phyloP scores from a whole-genome alignment of 2,113 vertebrate genomes.

The Xiphophorus maculatus region DNA sequence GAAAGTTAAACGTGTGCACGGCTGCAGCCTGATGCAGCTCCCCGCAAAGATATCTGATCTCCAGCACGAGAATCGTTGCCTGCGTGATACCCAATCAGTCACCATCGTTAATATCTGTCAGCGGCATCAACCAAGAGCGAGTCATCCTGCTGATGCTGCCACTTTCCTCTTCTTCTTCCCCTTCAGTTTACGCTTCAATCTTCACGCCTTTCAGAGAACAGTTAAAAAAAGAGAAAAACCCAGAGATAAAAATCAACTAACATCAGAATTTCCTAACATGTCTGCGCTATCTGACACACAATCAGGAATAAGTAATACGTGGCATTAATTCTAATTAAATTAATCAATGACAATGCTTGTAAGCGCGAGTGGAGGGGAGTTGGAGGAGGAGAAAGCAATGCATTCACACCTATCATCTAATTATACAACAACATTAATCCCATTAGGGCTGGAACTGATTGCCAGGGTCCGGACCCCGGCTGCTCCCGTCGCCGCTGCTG shows the following conservation, averaged over 20 bases:
- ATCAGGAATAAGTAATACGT: constrained; percentile 82
- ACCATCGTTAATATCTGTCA: constrained; percentile 75
- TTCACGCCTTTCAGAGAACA: constrained; percentile 43
- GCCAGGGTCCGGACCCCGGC: constrained; percentile 81
- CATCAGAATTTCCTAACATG: constrained; percentile 72
- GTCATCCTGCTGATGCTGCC: constrained; percentile 69
- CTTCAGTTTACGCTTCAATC: constrained; percentile 15
- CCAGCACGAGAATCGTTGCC: constrained; percentile 39
- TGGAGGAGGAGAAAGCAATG: constrained; percentile 52
- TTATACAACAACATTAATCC: constrained; percentile 91
- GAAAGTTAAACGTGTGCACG: constrained; percentile 5
- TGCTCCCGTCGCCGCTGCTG: constrained; percentile 84
- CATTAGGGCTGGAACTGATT: constrained; percentile 89
- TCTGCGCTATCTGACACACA: constrained; percentile 67
- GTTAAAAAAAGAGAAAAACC: constrained; percentile 13
- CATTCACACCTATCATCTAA: constrained; percentile 88
- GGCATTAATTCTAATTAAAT: constrained; percentile 85
- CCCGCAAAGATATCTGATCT: constrained; percentile 40
- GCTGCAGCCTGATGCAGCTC: constrained; percentile 25
- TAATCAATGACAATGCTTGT: constrained; percentile 82
- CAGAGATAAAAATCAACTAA: constrained; percentile 72
- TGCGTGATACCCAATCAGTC: constrained; percentile 60
- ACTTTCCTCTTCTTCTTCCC: constrained; percentile 37
- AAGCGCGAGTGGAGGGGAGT: constrained; percentile 53
- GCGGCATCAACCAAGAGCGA: constrained; percentile 53